Conservation (phyloP, 2,113 vertebrate genomes). For the Genyomyrus donnyi region DNA sequence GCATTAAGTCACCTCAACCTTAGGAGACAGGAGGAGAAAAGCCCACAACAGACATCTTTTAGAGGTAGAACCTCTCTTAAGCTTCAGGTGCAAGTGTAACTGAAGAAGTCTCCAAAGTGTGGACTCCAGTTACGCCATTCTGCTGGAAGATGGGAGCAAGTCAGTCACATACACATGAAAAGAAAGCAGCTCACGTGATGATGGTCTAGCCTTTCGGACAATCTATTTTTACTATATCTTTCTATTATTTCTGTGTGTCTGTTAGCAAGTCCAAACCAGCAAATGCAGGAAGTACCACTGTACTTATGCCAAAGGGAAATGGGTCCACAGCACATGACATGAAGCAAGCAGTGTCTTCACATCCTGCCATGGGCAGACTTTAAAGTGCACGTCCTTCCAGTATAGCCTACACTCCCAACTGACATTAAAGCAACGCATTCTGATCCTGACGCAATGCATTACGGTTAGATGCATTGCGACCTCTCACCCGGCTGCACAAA, state of each 20-base stretch:
- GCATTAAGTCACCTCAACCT: neutral
- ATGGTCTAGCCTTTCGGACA: neutral
- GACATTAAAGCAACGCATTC: neutral
- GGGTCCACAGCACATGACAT: neutral
- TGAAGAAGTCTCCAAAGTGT: conserved; percentile 7
- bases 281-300: neutral
- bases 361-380: neutral
- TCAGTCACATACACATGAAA: neutral
- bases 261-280: neutral
- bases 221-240: neutral
- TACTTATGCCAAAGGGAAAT: neutral
- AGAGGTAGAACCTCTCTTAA: conserved; percentile 31
- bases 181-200: neutral
- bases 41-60: neutral
- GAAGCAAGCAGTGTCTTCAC: neutral
- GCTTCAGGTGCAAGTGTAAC: conserved; percentile 42
- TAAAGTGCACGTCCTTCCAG: neutral
- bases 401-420: neutral
- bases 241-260: neutral
- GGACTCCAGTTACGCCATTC: conserved; percentile 29
- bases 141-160: conserved; percentile 32
- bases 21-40: conserved; percentile 1
- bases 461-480: too few species aligned
- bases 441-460: too few species aligned
- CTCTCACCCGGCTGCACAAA: too few species aligned